These are phyloP conservation scores for Amphimallon solstitiale DNA, from an alignment of 2,888 invertebrate genomes.

Conservation along the genomic window DNA sequence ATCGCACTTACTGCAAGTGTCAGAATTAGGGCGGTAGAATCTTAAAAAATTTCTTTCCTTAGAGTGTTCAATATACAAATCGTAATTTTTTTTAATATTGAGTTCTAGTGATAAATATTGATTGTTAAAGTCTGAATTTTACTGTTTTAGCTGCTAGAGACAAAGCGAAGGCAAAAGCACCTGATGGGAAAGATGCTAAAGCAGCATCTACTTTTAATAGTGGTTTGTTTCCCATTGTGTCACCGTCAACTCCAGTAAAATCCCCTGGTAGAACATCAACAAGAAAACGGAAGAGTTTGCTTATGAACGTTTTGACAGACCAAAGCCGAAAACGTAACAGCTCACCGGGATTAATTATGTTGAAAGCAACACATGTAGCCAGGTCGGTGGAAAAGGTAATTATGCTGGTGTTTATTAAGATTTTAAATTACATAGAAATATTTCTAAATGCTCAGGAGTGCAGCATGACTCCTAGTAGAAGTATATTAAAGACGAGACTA, in stretches of 20 bases:
- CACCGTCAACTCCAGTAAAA: slow-evolving; percentile 16
- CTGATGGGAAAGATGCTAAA: slow-evolving; percentile 17
- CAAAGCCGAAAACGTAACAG: slow-evolving; percentile 38
- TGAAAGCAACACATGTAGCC: slow-evolving; percentile 51
- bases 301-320: slow-evolving; percentile 11
- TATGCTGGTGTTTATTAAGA: neutral
- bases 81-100: too few relatives aligned
- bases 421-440: neutral
- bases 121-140: too few relatives aligned
- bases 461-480: slow-evolving; percentile 27
- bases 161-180: slow-evolving; percentile 40
- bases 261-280: neutral
- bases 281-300: slow-evolving; percentile 22
- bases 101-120: too few relatives aligned
- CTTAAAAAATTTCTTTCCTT: too few relatives aligned
- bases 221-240: slow-evolving; percentile 21
- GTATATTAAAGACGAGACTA: slow-evolving; percentile 37
- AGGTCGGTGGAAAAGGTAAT: slow-evolving; percentile 42
- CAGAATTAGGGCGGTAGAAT: too few relatives aligned
- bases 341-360: slow-evolving; percentile 53
- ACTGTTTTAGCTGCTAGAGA: slow-evolving; percentile 47
- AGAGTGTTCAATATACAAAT: too few relatives aligned
- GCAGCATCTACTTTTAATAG: slow-evolving; percentile 14
- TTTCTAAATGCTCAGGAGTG: slow-evolving; percentile 14
- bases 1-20: too few relatives aligned